phyloP scores from a whole-genome alignment of 1,140 invertebrate genomes.

The Bombus vancouverensis region DNA sequence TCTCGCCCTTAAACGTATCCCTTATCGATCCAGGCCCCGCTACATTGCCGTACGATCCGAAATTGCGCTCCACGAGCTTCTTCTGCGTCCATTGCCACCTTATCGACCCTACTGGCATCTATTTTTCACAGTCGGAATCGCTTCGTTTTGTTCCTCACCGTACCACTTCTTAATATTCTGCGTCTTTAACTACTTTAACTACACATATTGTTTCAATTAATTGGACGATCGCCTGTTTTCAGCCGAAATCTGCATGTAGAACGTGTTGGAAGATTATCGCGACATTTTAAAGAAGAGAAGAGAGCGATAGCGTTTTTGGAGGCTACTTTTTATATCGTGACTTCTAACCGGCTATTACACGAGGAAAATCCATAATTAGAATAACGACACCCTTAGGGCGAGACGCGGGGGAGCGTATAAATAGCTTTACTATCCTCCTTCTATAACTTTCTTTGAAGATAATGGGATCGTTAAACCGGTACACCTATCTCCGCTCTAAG shows the following conservation, averaged over 20 bases:
- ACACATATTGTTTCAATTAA: background rate
- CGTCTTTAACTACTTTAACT: background rate
- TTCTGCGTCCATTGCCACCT: conserved; percentile 6
- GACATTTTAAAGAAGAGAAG: background rate
- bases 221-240: background rate
- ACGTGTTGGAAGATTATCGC: background rate
- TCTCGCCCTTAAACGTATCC: conserved; percentile 32
- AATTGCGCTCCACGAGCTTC: conserved; percentile 31
- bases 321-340: background rate
- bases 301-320: background rate
- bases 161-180: background rate
- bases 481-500: background rate
- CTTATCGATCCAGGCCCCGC: conserved; percentile 41
- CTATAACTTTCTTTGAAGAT: conserved; percentile 30
- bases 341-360: background rate
- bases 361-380: conserved; percentile 20
- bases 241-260: background rate
- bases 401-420: conserved; percentile 11
- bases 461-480: conserved; percentile 19
- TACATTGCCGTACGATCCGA: conserved; percentile 14
- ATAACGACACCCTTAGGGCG: conserved; percentile 30
- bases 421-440: conserved; percentile 35
- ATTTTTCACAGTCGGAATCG: conserved; percentile 22
- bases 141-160: background rate
- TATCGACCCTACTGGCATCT: conserved; percentile 20